Conservation (phyloP, 2,797 vertebrate species). For the Poeciliopsis paucimaculata region DNA sequence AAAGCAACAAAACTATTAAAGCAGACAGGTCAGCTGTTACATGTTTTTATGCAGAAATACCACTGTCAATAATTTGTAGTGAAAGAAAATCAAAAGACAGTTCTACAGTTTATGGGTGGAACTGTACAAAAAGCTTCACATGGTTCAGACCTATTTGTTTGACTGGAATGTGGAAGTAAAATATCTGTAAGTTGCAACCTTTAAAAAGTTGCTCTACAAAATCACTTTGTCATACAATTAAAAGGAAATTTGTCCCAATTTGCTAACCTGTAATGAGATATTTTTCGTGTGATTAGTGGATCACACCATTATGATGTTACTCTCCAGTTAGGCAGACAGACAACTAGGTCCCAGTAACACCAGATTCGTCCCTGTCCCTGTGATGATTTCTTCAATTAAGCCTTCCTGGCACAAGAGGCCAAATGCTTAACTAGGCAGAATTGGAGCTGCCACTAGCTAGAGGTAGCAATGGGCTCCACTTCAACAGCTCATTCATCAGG, state of each 20-base stretch:
- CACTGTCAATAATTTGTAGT: slow-evolving; percentile 61
- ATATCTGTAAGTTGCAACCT: slow-evolving; percentile 20
- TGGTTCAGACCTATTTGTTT: slow-evolving; percentile 41
- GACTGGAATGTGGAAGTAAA: slow-evolving; percentile 4
- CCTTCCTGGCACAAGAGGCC: slow-evolving; percentile 72
- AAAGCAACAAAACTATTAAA: slow-evolving; percentile 40
- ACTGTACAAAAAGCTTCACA: slow-evolving; percentile 30
- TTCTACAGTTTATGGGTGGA: slow-evolving; percentile 36
- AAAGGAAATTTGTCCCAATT: slow-evolving; percentile 44
- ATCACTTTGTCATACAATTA: slow-evolving; percentile 37
- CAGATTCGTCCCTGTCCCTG: slow-evolving; percentile 69
- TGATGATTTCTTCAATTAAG: slow-evolving; percentile 80
- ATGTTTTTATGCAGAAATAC: slow-evolving; percentile 57
- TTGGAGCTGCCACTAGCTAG: slow-evolving; percentile 78
- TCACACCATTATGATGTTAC: slow-evolving; percentile 65
- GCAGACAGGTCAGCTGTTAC: slow-evolving; percentile 48
- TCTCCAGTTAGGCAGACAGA: slow-evolving; percentile 65
- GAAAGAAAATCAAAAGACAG: slow-evolving; percentile 52
- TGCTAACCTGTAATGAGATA: slow-evolving; percentile 53
- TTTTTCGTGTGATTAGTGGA: slow-evolving; percentile 54
- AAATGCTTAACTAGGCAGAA: slow-evolving; percentile 80
- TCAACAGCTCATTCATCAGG: slow-evolving; percentile 82
- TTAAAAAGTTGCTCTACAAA: slow-evolving; percentile 25
- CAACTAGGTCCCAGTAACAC: slow-evolving; percentile 67
- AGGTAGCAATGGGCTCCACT: slow-evolving; percentile 77